phyloP scores from a whole-genome alignment of 2,888 invertebrate species.

The Parnassius orleans region DNA sequence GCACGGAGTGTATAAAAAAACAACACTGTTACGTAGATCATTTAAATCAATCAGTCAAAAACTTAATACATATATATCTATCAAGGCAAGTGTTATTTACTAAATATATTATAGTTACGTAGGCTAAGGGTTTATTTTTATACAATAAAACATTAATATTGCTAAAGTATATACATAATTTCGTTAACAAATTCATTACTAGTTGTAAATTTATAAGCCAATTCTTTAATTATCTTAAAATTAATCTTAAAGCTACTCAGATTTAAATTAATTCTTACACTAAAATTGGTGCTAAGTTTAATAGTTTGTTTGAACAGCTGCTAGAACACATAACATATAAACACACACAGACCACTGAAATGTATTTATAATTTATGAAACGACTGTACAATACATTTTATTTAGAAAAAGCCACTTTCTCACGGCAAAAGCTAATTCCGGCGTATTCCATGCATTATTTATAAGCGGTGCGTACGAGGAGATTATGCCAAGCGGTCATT shows the following conservation, averaged over 20 bases:
- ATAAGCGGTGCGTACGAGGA: slow-evolving; percentile 24
- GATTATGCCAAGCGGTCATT: slow-evolving; percentile 25
- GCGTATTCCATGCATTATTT: slow-evolving; percentile 31
- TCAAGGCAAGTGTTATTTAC: slow-evolving; percentile 67
- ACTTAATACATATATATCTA: slow-evolving; percentile 60
- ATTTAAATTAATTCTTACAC: slow-evolving; percentile 38
- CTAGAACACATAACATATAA: slow-evolving; percentile 29
- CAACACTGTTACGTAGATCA: slow-evolving; percentile 56
- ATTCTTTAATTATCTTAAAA: slow-evolving; percentile 30
- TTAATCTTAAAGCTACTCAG: slow-evolving; percentile 49
- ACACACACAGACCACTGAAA: background rate
- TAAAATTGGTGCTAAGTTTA: slow-evolving; percentile 27
- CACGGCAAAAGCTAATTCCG: slow-evolving; percentile 31
- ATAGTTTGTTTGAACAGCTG: slow-evolving; percentile 37
- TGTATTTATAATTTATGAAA: slow-evolving; percentile 16
- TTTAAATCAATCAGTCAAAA: slow-evolving; percentile 71
- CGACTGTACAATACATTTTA: slow-evolving; percentile 22
- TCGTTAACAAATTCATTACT: slow-evolving; percentile 51
- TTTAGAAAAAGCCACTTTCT: slow-evolving; percentile 32
- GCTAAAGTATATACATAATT: slow-evolving; percentile 60
- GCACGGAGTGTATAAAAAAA: slow-evolving; percentile 58
- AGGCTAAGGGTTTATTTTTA: slow-evolving; percentile 45
- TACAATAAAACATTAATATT: slow-evolving; percentile 40
- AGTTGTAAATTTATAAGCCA: slow-evolving; percentile 33
- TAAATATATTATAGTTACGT: slow-evolving; percentile 46